Evolutionary conservation across 2,888 invertebrate species (phyloP), one percentile per base, ranked within the genome.

Genomic region (Drosophila aldrichi): DNA sequence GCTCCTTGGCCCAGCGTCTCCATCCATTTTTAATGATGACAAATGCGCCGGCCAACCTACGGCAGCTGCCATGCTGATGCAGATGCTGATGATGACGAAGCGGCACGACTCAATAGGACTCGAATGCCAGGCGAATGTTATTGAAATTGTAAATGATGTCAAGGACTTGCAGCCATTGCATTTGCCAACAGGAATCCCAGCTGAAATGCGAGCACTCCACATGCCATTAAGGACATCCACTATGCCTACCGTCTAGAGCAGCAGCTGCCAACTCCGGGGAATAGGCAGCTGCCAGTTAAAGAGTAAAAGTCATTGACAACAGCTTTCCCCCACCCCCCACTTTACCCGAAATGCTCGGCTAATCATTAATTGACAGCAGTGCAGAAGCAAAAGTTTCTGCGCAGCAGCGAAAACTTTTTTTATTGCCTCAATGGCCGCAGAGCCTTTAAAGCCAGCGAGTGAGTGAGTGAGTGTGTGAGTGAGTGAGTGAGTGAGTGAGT

Each of bases 131-230:
- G 20, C 34, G 32, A 76, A 71, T 81, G 77, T 81, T 86, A 89
- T 86, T 89, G 85, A 86, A 86, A 89, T 84, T 81, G 77, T 89
- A 86, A 89, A 89, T 82, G 59, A 89, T 86, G 88, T 88, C 85
- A 89, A 88, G 85, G 88, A 85, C 90, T 82, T 67, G 73, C 77
- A 48, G 29, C 73, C 69, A 88, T 74, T 72, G 71, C 68, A 67
- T 12, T 41, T 51, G 34, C 2, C 14, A 38, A 12, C 7, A 22
- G 43, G 44, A 49, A 74, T 62, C 59, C 61, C 52, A 41, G 68
- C 46, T 38, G 51, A 56, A 55, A 62, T 62, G 61, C 52, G 65
- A 65, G 61, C 61, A 68, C 52, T 32, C 4, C 75, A 65, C 72
- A 64, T 64, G 34, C 56, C 72, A 62, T 74, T 82, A 88, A 82